Base-by-base conservation (phyloP, 2,888 invertebrate species). In the Nomada goodeniana region DNA sequence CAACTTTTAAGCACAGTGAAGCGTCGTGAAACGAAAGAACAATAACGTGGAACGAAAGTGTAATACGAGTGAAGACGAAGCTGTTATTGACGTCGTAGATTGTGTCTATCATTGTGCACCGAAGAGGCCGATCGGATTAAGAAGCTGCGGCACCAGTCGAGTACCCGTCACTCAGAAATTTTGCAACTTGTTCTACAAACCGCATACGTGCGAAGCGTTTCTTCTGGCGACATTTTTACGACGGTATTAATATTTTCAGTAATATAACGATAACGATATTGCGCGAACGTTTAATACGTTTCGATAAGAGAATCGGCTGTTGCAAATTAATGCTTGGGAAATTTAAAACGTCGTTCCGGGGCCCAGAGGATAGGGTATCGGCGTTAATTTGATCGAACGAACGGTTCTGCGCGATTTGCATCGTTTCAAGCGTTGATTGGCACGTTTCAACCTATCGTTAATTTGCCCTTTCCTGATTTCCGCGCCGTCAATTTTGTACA, bases 401-500 rank as follows among this genome's bases (percentile, higher is more conserved):
- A 74, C 82, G 70, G 5, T 57, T 68, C 55, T 57, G 20, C 53
- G 26, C 61, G 61, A 61, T 76, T 61, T 70, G 23, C 15, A 57
- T 68, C 26, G 42, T 74, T 76, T 63, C 67, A 36, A 47, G n/a
- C 50, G 36, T 53, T 44, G 44, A 69, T 76, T 20, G 57, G 20
- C 50, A 60, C 42, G 65, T 44, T 68, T 61, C 63, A 20, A 29
- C 26, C 18, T 60, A 47, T 63, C 80, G 65, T 63, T 61, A 59
- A 83, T 86, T 80, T 69, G 71, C 72, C 57, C 71, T 55, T 72
- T 71, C 60, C 68, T 76, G 69, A 74, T 80, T 83, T 83, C 72
- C 59, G 42, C 74, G 69, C 26, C 64, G 36, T 42, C 47, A 57
- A 76, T 76, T 63, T 79, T 55, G 53, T 44, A 29, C 42, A 57